Evolutionary conservation across 37 sponge, comb jelly and placozoan genomes (phyloP).

Genomic region (Halichondria panicea): DNA sequence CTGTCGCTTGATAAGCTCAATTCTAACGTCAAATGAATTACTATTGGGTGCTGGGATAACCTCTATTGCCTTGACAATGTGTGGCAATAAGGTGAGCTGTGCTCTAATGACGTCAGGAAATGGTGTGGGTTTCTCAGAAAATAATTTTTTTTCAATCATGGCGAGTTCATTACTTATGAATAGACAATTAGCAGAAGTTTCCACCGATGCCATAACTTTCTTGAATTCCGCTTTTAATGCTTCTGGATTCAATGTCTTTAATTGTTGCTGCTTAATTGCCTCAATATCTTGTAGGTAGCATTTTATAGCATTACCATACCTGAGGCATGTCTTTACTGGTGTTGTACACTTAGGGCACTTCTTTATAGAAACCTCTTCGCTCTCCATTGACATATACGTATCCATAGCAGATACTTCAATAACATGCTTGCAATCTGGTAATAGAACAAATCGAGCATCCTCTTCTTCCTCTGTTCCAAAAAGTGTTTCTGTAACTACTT

Average conservation of each 20-base stretch:
- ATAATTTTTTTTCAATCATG: too few relatives aligned
- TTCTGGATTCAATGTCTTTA: neutral
- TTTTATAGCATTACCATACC: constrained; percentile 77
- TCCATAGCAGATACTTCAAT: constrained; percentile 77
- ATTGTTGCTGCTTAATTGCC: constrained; percentile 42
- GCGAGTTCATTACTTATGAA: too few relatives aligned
- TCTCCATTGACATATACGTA: constrained; percentile 55
- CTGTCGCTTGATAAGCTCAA: too few relatives aligned
- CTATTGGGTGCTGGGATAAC: too few relatives aligned
- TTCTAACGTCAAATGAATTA: too few relatives aligned
- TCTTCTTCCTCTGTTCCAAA: constrained; percentile 79
- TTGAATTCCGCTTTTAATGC: neutral
- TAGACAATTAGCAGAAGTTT: too few relatives aligned
- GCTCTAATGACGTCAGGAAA: too few relatives aligned
- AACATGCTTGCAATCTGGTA: constrained; percentile 76
- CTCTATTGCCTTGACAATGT: too few relatives aligned
- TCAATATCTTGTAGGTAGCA: constrained; percentile 41
- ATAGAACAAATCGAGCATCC: constrained; percentile 67
- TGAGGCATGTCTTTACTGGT: constrained; percentile 52
- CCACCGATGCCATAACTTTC: too few relatives aligned
- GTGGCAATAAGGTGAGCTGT: too few relatives aligned
- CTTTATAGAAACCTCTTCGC: constrained; percentile 17
- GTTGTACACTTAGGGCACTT: constrained; percentile 72
- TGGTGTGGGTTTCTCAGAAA: too few relatives aligned
- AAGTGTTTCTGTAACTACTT: constrained; percentile 59